Conservation (phyloP, 2,888 invertebrate species). For the Harmothoe impar region DNA sequence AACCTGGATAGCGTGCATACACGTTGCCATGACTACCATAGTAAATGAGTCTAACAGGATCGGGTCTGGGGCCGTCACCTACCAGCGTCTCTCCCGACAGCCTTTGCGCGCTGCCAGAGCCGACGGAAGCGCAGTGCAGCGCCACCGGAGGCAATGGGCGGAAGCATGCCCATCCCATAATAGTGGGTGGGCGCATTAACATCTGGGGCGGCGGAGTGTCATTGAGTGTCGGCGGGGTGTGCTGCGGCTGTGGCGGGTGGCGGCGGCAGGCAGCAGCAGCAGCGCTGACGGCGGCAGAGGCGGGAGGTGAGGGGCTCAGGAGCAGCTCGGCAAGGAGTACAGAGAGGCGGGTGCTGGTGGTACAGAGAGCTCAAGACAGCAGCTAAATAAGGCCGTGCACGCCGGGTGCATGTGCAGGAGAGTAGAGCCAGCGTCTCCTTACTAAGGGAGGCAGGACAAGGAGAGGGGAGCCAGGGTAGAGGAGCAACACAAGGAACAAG, state of each 20-base stretch:
- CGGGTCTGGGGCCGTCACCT: neutral
- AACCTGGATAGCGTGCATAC: neutral
- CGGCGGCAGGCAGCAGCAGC: constrained; percentile 18
- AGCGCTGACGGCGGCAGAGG: neutral
- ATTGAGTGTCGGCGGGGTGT: neutral
- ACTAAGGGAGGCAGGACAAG: neutral
- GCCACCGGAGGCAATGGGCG: neutral
- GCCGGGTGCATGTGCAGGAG: neutral
- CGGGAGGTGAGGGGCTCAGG: neutral
- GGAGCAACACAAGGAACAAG: neutral
- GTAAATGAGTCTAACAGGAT: neutral
- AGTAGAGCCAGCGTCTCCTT: neutral
- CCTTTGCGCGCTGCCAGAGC: neutral
- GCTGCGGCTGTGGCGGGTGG: neutral
- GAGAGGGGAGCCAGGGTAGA: neutral
- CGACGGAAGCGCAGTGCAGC: neutral
- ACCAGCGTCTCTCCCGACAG: constrained; percentile 7
- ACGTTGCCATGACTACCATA: neutral
- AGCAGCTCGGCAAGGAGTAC: neutral
- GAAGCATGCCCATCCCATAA: constrained; percentile 31
- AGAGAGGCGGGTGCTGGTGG: neutral
- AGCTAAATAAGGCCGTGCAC: neutral
- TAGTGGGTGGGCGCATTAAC: constrained; percentile 31
- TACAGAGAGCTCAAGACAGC: neutral
- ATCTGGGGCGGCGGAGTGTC: neutral